Base-by-base conservation (phyloP, 2,888 invertebrate genomes). In the Drosophila prolongata region DNA sequence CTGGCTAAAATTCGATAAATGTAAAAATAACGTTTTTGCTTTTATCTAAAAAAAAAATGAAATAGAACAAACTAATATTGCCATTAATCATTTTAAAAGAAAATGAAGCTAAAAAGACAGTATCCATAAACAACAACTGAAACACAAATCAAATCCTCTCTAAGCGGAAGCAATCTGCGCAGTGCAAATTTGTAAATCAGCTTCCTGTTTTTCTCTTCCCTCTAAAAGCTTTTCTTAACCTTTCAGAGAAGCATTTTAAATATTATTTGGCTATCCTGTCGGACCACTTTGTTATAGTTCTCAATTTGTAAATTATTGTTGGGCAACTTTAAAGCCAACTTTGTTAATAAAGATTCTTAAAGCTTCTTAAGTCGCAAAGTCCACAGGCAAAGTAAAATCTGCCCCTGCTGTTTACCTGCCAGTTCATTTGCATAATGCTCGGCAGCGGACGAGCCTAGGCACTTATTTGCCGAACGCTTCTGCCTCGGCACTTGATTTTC, bases 101-200 rank as follows among this genome's bases (percentile, higher is more conserved):
- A 47, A 47, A 30, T n/a, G 8, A 27, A n/a, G 1, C 27, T 5
- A 8, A n/a, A 1, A 16, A 16, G 1, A 10, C 8, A 16, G 46
- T 35, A 46, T 44, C 37, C 50, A 60, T 38, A 37, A 58, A 38
- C 30, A 68, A 55, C 47, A 24, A 47, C 30, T 11, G 11, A 9
- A 60, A 60, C 60, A 60, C 60, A 44, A 61, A 44, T 35, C 40
- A 47, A 35, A 40, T 66, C 67, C 67, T 19, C 44, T 8, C 38
- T 10, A 68, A 81, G 40, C 80, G 86, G 81, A 82, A 82, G 72
- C 72, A 77, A 82, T 79, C 72, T 58, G 66, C 74, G 59, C 75
- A 61, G 30, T 38, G 27, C 4, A 76, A 83, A 84, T 73, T 78
- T 76, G 61, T 62, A 47, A 74, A 53, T 65, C 52, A 64, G 60